Conservation (phyloP, 1,140 invertebrate species). For the Drosophila yakuba region DNA sequence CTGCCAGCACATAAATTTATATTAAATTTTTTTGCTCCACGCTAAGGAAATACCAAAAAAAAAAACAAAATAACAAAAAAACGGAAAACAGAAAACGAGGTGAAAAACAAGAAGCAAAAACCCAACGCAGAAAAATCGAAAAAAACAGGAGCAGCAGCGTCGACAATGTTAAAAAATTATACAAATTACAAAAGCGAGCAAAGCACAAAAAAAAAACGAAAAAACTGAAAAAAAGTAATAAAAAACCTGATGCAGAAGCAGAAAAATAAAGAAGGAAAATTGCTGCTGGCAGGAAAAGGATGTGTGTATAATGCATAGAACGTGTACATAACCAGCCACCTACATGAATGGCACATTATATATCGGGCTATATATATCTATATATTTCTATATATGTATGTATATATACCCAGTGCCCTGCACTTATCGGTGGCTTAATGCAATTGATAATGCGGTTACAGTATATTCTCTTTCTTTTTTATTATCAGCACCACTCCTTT, state of each 20-base stretch:
- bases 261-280: conserved; percentile 33
- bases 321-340: neutral
- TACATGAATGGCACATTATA: neutral
- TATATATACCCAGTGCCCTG: conserved; percentile 12
- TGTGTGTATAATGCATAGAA: conserved; percentile 16
- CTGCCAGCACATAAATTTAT: conserved; percentile 74
- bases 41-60: conserved; percentile 57
- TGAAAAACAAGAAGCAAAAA: conserved; percentile 27
- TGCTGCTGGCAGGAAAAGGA: conserved; percentile 45
- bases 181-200: conserved; percentile 73
- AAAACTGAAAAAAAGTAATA: conserved; percentile 19
- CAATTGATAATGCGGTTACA: conserved; percentile 48
- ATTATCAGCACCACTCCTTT: neutral
- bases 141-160: conserved; percentile 28
- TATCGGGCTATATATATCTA: neutral
- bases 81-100: conserved; percentile 17
- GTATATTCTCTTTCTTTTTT: neutral
- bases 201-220: conserved; percentile 18
- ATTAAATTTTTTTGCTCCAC: conserved; percentile 68
- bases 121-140: conserved; percentile 21
- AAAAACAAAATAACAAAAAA: conserved; percentile 13
- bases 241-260: conserved; percentile 16
- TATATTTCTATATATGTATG: neutral
- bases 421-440: conserved; percentile 40
- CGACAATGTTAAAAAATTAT: conserved; percentile 78